These are phyloP conservation scores for Drosophila maculinotata DNA, from an alignment of 2,888 invertebrate genomes.

Conservation along the genomic window DNA sequence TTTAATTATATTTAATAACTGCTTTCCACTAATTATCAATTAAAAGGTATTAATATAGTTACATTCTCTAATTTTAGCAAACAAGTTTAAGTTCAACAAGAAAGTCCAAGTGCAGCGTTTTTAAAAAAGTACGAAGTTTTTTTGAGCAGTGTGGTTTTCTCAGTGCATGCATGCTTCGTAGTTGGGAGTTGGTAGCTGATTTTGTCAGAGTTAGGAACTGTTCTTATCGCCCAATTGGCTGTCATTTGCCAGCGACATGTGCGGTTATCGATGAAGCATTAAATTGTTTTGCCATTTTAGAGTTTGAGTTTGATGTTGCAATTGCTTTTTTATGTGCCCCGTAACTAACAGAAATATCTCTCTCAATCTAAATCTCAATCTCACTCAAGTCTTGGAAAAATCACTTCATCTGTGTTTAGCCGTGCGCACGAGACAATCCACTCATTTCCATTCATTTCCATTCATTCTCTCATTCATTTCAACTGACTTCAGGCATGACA, in stretches of 20 bases:
- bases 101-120: too few species aligned
- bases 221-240: constrained; percentile 66
- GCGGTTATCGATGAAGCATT: constrained; percentile 79
- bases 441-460: constrained; percentile 29
- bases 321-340: constrained; percentile 11
- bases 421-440: constrained; percentile 53
- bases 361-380: constrained; percentile 14
- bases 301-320: constrained; percentile 49
- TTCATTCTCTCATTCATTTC: constrained; percentile 29
- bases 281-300: constrained; percentile 73
- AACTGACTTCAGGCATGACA: constrained; percentile 13
- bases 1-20: too few species aligned
- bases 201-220: constrained; percentile 45
- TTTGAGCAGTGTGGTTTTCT: neutral
- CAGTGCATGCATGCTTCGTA: neutral
- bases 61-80: too few species aligned
- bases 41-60: too few species aligned
- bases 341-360: constrained; percentile 7
- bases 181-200: constrained; percentile 8
- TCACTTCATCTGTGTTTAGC: constrained; percentile 48
- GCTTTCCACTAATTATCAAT: too few species aligned
- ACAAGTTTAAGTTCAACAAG: too few species aligned
- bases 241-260: constrained; percentile 74
- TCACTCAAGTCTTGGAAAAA: constrained; percentile 29
- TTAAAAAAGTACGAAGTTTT: too few species aligned